Evolutionary conservation across 2,113 vertebrate species (phyloP).

Genomic region (Electrona antarctica): DNA sequence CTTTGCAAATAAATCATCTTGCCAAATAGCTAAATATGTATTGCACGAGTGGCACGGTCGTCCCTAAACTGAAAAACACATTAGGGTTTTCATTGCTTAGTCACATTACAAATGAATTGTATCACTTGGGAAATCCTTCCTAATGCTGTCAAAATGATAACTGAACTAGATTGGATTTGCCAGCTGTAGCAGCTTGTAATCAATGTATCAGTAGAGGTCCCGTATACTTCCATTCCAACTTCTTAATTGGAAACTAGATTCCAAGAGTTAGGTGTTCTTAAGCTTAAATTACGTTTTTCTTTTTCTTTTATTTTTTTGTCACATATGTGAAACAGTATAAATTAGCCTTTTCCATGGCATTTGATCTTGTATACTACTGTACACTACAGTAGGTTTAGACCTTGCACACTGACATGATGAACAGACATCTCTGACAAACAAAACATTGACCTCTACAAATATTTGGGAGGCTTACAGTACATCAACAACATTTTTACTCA

Average conservation of each 20-base stretch:
- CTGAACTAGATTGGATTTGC: background rate
- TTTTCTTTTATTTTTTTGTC: background rate
- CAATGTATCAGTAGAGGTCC: no score
- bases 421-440: background rate
- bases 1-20: background rate
- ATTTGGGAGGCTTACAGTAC: constrained; percentile 22
- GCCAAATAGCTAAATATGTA: background rate
- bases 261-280: no score
- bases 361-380: constrained; percentile 25
- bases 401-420: constrained; percentile 18
- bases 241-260: no score
- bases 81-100: background rate
- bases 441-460: constrained; percentile 21
- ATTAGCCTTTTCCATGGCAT: background rate
- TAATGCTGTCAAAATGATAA: background rate
- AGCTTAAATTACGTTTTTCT: no score
- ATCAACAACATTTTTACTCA: background rate
- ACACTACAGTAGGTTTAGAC: constrained; percentile 19
- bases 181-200: constrained; percentile 1
- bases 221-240: no score
- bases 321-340: no score
- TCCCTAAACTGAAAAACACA: background rate
- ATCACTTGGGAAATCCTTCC: background rate
- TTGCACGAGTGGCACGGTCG: background rate
- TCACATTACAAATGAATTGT: background rate